These are phyloP conservation scores for Drosophila azteca DNA, from an alignment of 1,140 invertebrate species.

Conservation along the genomic window DNA sequence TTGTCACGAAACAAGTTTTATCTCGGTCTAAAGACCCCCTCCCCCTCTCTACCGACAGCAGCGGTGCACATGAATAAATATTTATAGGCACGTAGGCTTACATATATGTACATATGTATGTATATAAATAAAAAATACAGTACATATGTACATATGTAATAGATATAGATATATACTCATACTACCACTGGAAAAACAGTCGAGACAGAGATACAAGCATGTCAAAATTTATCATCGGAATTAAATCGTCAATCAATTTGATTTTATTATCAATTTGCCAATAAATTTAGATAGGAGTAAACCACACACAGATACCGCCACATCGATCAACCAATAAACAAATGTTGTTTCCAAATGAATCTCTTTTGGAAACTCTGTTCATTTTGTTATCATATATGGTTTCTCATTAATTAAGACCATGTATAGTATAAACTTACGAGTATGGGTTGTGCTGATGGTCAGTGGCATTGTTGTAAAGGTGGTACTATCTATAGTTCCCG, in stretches of 20 bases:
- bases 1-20: slow-evolving; percentile 19
- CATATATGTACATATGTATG: background rate
- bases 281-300: slow-evolving; percentile 34
- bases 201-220: background rate
- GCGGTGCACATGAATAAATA: slow-evolving; percentile 28
- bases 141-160: background rate
- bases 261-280: slow-evolving; percentile 55
- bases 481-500: background rate
- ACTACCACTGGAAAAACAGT: background rate
- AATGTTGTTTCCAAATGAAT: background rate
- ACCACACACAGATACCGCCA: slow-evolving; percentile 12
- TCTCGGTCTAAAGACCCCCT: background rate
- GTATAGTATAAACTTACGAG: background rate
- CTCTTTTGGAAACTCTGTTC: slow-evolving; percentile 5
- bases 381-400: slow-evolving; percentile 18
- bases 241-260: slow-evolving; percentile 52
- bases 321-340: slow-evolving; percentile 12
- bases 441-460: slow-evolving; percentile 4
- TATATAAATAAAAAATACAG: background rate
- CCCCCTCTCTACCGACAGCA: background rate
- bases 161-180: background rate
- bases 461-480: slow-evolving; percentile 17
- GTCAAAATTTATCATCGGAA: slow-evolving; percentile 24
- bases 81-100: slow-evolving; percentile 7
- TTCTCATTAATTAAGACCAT: slow-evolving; percentile 16